Percentiles rank a stretch among this genome's conserved stretches.
These are phyloP conservation scores for Leucophenga maculata DNA, from an alignment of 2,888 invertebrate genomes.

Conservation along the genomic window DNA sequence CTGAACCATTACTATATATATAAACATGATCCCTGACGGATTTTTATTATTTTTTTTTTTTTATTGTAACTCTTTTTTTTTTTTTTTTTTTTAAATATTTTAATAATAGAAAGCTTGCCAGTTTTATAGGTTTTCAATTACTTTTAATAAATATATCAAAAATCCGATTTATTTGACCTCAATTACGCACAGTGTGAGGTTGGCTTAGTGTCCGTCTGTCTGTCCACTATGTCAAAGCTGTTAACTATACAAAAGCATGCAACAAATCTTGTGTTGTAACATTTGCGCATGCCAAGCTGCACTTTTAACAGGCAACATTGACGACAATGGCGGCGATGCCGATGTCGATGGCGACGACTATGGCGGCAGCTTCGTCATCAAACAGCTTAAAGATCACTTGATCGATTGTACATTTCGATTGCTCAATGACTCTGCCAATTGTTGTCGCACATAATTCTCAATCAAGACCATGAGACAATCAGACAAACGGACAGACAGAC, in stretches of 20 bases:
- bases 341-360: neutral
- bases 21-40: too few relatives aligned
- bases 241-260: slow-evolving; percentile 12
- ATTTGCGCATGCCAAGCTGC: slow-evolving; percentile 14
- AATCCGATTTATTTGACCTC: neutral
- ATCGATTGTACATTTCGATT: slow-evolving; percentile 64
- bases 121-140: too few relatives aligned
- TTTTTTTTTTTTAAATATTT: too few relatives aligned
- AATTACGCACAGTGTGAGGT: neutral
- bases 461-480: slow-evolving; percentile 34
- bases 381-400: slow-evolving; percentile 43
- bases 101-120: too few relatives aligned
- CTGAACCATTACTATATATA: too few relatives aligned
- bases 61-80: too few relatives aligned
- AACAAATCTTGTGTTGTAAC: slow-evolving; percentile 26
- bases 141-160: too few relatives aligned
- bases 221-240: slow-evolving; percentile 3
- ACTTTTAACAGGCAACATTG: neutral
- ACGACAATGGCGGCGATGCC: too few relatives aligned
- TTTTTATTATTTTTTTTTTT: too few relatives aligned
- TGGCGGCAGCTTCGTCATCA: slow-evolving; percentile 1
- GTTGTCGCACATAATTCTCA: slow-evolving; percentile 30
- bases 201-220: neutral
- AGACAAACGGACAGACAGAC: slow-evolving; percentile 3
- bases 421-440: slow-evolving; percentile 63